phyloP scores from a whole-genome alignment of 2,797 vertebrate species.

The Sebastes hubbsi region DNA sequence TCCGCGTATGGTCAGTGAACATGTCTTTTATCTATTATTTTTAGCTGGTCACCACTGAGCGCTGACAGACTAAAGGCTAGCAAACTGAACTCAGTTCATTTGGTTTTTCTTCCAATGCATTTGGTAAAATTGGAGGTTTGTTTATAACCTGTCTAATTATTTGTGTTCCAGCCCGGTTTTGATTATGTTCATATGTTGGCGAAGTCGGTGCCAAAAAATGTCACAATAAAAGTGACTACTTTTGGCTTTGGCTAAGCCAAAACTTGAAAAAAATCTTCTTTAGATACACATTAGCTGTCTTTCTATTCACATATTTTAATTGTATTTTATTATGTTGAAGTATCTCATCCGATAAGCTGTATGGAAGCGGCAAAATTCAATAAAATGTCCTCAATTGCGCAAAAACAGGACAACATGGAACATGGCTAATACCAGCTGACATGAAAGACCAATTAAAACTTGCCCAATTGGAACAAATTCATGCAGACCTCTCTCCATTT shows the following conservation, averaged over 20 bases:
- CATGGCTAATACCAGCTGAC: too few species aligned
- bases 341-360: not conserved
- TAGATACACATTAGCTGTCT: not conserved
- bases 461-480: too few species aligned
- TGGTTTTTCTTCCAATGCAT: not conserved
- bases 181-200: not conserved
- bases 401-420: too few species aligned
- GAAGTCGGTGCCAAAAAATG: not conserved
- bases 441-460: too few species aligned
- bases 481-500: too few species aligned
- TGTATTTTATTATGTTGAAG: not conserved
- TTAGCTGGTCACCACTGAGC: not conserved
- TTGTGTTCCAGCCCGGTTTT: not conserved
- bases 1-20: constrained; percentile 89
- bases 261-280: not conserved
- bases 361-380: not conserved
- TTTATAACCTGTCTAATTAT: not conserved
- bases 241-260: too few species aligned
- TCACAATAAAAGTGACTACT: not conserved
- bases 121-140: not conserved
- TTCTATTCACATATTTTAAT: too few species aligned
- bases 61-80: not conserved
- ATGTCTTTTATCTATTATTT: constrained; percentile 8
- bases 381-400: too few species aligned
- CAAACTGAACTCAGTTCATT: not conserved